phyloP scores from a whole-genome alignment of 1,140 invertebrate genomes.

The Vanessa atalanta region DNA sequence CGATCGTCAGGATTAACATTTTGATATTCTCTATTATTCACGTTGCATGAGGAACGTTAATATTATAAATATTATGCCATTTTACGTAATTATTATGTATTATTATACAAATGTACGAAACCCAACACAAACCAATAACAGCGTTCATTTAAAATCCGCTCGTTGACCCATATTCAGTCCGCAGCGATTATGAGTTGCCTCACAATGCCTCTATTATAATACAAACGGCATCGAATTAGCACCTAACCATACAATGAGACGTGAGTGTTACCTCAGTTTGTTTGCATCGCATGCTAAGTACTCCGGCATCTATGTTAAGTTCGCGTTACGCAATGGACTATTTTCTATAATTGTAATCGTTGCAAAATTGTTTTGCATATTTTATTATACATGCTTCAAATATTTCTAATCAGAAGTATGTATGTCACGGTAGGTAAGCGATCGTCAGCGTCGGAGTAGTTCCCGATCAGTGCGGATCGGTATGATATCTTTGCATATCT shows the following conservation, averaged over 20 bases:
- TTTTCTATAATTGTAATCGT: slow-evolving; percentile 38
- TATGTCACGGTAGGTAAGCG: too few relatives aligned
- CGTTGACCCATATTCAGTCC: slow-evolving; percentile 19
- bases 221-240: slow-evolving; percentile 45
- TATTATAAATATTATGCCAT: too few relatives aligned
- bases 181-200: slow-evolving; percentile 23
- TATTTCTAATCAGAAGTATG: neutral
- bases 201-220: slow-evolving; percentile 35
- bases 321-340: slow-evolving; percentile 49
- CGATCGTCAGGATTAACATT: too few relatives aligned
- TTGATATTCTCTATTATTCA: too few relatives aligned
- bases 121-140: neutral
- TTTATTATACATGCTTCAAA: slow-evolving; percentile 1
- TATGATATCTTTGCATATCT: too few relatives aligned
- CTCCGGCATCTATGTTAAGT: slow-evolving; percentile 40
- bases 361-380: slow-evolving; percentile 20
- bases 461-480: too few relatives aligned
- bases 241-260: slow-evolving; percentile 37
- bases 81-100: too few relatives aligned
- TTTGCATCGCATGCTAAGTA: slow-evolving; percentile 54
- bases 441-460: too few relatives aligned
- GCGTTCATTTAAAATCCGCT: neutral
- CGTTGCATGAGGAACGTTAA: too few relatives aligned
- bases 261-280: slow-evolving; percentile 45
- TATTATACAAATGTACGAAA: neutral